Conservation (phyloP, 1,140 invertebrate genomes). For the Littorina saxatilis region DNA sequence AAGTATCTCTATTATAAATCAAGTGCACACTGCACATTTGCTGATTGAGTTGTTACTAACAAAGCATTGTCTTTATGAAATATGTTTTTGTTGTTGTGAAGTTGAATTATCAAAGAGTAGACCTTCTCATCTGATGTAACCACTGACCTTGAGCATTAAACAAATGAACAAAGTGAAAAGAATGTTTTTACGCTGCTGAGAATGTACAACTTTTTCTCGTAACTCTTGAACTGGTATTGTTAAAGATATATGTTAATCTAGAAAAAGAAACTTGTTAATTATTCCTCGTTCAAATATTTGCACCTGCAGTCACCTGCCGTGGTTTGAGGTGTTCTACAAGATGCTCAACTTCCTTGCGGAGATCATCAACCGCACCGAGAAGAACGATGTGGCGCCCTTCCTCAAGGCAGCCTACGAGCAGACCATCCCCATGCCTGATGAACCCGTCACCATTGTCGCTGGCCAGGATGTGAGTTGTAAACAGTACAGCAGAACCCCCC, state of each 20-base stretch:
- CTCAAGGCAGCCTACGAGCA: slow-evolving; percentile 82
- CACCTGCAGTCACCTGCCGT: slow-evolving; percentile 88
- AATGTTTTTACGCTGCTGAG: too few relatives aligned
- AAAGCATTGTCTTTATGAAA: background rate
- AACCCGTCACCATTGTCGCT: slow-evolving; percentile 63
- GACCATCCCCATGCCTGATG: slow-evolving; percentile 77
- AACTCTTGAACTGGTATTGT: too few relatives aligned
- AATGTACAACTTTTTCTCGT: too few relatives aligned
- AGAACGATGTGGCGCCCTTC: slow-evolving; percentile 80
- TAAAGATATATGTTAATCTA: too few relatives aligned
- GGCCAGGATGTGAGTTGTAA: slow-evolving; percentile 61
- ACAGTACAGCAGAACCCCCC: too few relatives aligned
- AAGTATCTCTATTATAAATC: too few relatives aligned
- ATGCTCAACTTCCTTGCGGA: slow-evolving; percentile 80
- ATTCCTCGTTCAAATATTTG: background rate
- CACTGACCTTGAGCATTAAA: too few relatives aligned
- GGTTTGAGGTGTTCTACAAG: slow-evolving; percentile 97
- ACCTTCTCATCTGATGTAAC: too few relatives aligned
- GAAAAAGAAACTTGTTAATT: too few relatives aligned
- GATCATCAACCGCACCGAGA: slow-evolving; percentile 77
- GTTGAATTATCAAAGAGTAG: background rate
- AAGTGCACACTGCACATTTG: too few relatives aligned
- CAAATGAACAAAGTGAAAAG: too few relatives aligned
- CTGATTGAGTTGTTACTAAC: too few relatives aligned
- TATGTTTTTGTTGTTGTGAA: background rate